phyloP scores from a whole-genome alignment of 2,888 invertebrate species.

The Apomyelois bistriatella region DNA sequence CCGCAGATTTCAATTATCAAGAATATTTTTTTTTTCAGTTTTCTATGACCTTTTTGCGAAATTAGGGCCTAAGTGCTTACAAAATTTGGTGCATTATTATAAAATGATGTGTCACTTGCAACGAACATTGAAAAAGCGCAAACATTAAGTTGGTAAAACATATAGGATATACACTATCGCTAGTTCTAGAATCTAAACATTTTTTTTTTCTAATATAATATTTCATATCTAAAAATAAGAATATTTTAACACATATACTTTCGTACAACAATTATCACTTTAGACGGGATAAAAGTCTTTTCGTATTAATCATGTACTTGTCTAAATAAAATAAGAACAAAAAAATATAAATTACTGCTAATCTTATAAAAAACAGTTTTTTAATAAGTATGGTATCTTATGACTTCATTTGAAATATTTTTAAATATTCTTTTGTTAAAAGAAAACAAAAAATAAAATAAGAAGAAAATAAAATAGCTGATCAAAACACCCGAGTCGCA shows the following conservation, averaged over 20 bases:
- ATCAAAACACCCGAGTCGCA: too few relatives aligned
- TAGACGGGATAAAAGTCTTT: not conserved
- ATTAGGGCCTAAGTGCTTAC: conserved; percentile 34
- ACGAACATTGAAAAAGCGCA: conserved; percentile 45
- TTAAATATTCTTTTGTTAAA: too few relatives aligned
- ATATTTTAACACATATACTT: conserved; percentile 41
- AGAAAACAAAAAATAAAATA: too few relatives aligned
- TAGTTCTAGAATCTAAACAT: conserved; percentile 44
- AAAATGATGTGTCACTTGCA: conserved; percentile 33
- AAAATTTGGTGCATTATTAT: conserved; percentile 32
- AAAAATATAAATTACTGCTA: not conserved
- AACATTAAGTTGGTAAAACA: conserved; percentile 30
- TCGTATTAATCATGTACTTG: conserved; percentile 3
- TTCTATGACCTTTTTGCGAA: conserved; percentile 18
- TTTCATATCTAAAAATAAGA: conserved; percentile 64
- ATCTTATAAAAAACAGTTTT: not conserved
- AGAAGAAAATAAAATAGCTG: too few relatives aligned
- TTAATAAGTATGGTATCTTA: too few relatives aligned
- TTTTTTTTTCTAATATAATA: conserved; percentile 47
- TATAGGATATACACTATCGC: conserved; percentile 30
- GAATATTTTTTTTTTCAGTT: conserved; percentile 6
- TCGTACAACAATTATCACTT: conserved; percentile 42
- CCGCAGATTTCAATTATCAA: not conserved
- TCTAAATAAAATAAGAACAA: not conserved
- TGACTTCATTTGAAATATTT: too few relatives aligned